Percentiles rank a stretch among this genome's conserved stretches.
Evolutionary conservation across 2,888 invertebrate species (phyloP).

Genomic region (Sussaba pulchella): DNA sequence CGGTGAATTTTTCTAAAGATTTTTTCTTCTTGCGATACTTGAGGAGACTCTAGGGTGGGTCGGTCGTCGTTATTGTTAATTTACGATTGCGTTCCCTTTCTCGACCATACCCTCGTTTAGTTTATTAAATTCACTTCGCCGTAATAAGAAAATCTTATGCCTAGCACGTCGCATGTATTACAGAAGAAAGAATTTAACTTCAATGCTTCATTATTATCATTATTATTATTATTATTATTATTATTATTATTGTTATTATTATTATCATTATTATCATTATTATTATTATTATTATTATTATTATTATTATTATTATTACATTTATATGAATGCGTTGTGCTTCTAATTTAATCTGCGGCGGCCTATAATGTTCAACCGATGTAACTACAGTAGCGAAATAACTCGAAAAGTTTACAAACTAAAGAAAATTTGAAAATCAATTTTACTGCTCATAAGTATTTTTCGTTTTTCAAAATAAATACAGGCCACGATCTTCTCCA

Average conservation of each 20-base stretch:
- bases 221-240: too few relatives aligned
- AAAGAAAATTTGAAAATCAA: too few relatives aligned
- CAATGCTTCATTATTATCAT: too few relatives aligned
- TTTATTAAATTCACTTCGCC: slow-evolving; percentile 53
- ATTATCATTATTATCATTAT: too few relatives aligned
- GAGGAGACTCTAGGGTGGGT: slow-evolving; percentile 3
- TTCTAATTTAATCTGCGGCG: background rate
- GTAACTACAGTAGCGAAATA: slow-evolving; percentile 8
- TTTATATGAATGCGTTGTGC: background rate
- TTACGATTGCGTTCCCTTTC: slow-evolving; percentile 6
- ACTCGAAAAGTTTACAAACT: too few relatives aligned
- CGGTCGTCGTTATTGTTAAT: slow-evolving; percentile 39
- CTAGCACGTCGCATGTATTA: slow-evolving; percentile 32
- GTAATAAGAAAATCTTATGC: slow-evolving; percentile 53
- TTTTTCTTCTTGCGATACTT: background rate
- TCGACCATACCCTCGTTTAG: slow-evolving; percentile 14
- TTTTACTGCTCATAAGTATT: too few relatives aligned
- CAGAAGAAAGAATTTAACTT: slow-evolving; percentile 7
- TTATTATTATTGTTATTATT: too few relatives aligned
- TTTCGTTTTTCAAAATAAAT: too few relatives aligned
- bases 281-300: too few relatives aligned
- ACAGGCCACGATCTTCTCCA: too few relatives aligned
- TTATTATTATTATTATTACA: too few relatives aligned
- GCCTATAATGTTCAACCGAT: background rate
- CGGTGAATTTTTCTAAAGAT: too few relatives aligned